Conservation (phyloP, 2,888 invertebrate species). For the Panopea generosa region DNA sequence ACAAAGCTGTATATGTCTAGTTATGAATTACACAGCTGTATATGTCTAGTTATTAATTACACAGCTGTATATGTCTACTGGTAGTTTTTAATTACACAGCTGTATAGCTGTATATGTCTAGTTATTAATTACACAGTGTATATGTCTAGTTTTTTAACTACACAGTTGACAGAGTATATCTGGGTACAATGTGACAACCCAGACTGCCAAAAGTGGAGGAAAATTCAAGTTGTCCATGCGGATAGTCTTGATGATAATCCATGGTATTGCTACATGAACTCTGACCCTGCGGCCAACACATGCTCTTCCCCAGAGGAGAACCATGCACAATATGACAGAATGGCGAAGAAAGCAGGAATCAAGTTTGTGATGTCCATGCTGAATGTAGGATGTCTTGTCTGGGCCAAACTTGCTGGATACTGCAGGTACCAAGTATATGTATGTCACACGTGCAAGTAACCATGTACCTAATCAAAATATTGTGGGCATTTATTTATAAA, state of each 20-base stretch:
- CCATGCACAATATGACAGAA: constrained; percentile 69
- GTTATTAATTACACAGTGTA: too few species aligned
- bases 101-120: too few species aligned
- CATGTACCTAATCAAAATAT: too few species aligned
- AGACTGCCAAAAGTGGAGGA: constrained; percentile 81
- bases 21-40: too few species aligned
- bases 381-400: constrained; percentile 76
- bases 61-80: too few species aligned
- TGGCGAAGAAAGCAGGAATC: constrained; percentile 73
- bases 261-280: constrained; percentile 81
- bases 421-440: constrained; percentile 71
- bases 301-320: constrained; percentile 79
- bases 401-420: constrained; percentile 81
- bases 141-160: too few species aligned
- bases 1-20: too few species aligned
- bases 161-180: constrained; percentile 70
- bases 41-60: too few species aligned
- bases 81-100: too few species aligned
- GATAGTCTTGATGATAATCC: constrained; percentile 52
- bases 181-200: constrained; percentile 83
- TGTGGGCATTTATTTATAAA: too few species aligned
- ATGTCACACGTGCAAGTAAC: too few species aligned
- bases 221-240: constrained; percentile 61
- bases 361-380: constrained; percentile 76
- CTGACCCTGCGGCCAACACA: constrained; percentile 65